Percentiles rank a stretch among this genome's conserved stretches.
These are phyloP conservation scores for Apeira syringaria DNA, from an alignment of 2,888 invertebrate genomes.

Conservation along the genomic window DNA sequence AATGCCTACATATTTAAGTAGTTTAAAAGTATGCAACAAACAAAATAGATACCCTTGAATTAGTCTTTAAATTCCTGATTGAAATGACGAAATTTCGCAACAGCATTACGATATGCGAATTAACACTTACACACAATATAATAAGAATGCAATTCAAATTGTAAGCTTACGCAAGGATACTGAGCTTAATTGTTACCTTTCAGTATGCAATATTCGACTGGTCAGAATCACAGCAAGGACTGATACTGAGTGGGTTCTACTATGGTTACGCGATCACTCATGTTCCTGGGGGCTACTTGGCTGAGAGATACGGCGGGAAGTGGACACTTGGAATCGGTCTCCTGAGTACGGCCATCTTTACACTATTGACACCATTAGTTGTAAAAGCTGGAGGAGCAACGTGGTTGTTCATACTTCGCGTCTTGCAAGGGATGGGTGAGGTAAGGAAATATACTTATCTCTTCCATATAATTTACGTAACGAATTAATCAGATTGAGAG, in stretches of 20 bases:
- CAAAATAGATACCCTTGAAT: no score
- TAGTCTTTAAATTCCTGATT: not conserved
- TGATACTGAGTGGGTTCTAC: slow-evolving; percentile 92
- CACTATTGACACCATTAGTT: slow-evolving; percentile 90
- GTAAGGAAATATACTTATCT: no score
- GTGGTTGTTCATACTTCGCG: slow-evolving; percentile 82
- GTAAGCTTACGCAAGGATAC: slow-evolving; percentile 5
- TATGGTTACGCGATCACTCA: slow-evolving; percentile 95
- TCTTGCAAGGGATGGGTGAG: slow-evolving; percentile 92
- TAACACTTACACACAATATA: slow-evolving; percentile 1
- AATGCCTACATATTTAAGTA: no score
- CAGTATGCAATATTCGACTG: slow-evolving; percentile 85
- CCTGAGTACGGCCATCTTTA: slow-evolving; percentile 91
- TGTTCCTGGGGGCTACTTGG: slow-evolving; percentile 92
- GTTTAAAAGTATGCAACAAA: no score
- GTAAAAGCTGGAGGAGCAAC: slow-evolving; percentile 84
- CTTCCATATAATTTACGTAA: no score
- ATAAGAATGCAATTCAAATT: slow-evolving; percentile 3
- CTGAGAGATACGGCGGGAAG: slow-evolving; percentile 93
- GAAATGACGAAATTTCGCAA: not conserved
- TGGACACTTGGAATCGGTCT: slow-evolving; percentile 92
- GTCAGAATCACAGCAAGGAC: slow-evolving; percentile 89
- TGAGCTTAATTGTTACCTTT: slow-evolving; percentile 35
- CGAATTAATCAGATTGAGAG: no score
- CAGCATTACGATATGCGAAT: slow-evolving; percentile 2